Conservation (phyloP, 2,888 invertebrate genomes). For the Schrankia costaestrigalis region DNA sequence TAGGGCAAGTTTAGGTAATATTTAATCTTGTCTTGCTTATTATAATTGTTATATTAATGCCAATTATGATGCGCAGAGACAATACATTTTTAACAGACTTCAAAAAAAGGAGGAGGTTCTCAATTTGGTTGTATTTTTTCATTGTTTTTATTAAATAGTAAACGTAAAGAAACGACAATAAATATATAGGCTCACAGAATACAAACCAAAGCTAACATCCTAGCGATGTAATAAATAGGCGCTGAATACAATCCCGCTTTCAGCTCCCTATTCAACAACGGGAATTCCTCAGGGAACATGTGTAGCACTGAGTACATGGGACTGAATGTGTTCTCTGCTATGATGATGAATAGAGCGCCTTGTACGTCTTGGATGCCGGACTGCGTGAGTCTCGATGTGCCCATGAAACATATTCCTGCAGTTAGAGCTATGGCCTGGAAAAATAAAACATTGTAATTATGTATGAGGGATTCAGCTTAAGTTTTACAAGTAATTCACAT, state of each 20-base stretch:
- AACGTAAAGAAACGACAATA: too few relatives aligned
- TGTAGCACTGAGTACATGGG: conserved; percentile 95
- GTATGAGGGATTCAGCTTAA: not conserved
- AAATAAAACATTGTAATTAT: not conserved
- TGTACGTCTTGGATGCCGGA: conserved; percentile 93
- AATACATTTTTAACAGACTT: too few relatives aligned
- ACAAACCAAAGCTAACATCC: conserved; percentile 88
- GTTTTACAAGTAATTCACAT: not conserved
- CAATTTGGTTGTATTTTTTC: too few relatives aligned
- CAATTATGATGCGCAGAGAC: too few relatives aligned
- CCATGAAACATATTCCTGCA: conserved; percentile 92
- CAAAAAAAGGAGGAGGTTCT: too few relatives aligned
- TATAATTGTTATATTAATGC: too few relatives aligned
- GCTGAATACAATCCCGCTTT: conserved; percentile 91
- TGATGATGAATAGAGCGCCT: conserved; percentile 92
- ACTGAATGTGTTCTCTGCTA: conserved; percentile 94
- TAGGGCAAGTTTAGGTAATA: too few relatives aligned
- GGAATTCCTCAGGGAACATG: conserved; percentile 89
- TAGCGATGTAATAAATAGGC: conserved; percentile 89
- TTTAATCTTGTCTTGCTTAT: too few relatives aligned
- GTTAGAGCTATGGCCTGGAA: conserved; percentile 86
- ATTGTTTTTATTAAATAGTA: too few relatives aligned
- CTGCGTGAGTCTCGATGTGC: conserved; percentile 86
- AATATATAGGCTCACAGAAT: not conserved
- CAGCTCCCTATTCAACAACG: conserved; percentile 90